Evolutionary conservation across 2,888 invertebrate species (phyloP).

Genomic region (Hypomecis atomaria): DNA sequence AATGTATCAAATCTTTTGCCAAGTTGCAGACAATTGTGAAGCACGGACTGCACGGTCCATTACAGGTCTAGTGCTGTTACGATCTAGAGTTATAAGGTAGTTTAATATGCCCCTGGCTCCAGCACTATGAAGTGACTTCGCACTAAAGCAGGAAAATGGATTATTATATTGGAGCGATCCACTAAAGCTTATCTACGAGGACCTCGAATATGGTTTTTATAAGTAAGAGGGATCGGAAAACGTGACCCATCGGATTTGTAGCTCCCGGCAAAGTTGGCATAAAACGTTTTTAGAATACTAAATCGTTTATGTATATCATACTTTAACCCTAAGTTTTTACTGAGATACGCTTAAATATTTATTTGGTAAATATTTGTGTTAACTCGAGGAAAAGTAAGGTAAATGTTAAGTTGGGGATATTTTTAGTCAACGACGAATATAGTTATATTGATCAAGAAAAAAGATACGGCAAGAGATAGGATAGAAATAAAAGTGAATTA

Average conservation of each 20-base stretch:
- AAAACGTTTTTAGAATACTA: conserved; percentile 35
- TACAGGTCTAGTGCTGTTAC: background rate
- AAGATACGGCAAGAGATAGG: no score
- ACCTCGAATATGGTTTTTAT: conserved; percentile 35
- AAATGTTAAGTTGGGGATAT: no score
- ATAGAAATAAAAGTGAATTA: no score
- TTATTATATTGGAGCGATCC: conserved; percentile 38
- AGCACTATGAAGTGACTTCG: conserved; percentile 26
- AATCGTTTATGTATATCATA: conserved; percentile 11
- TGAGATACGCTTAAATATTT: background rate
- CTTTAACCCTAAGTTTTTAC: background rate
- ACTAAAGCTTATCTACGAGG: conserved; percentile 32
- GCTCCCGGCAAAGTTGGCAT: conserved; percentile 34
- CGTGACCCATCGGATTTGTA: conserved; percentile 37
- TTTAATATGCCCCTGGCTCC: conserved; percentile 6
- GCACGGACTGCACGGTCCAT: no score
- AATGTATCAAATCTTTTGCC: no score
- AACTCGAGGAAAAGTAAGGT: background rate
- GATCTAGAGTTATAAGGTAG: background rate
- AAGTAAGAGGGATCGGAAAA: conserved; percentile 37
- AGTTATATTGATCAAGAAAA: no score
- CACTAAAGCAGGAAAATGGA: conserved; percentile 37
- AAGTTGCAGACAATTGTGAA: no score
- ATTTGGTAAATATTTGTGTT: background rate
- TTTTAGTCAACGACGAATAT: no score